Evolutionary conservation across 2,888 invertebrate species (phyloP).

Genomic region (Hirtodrosophila duncani): DNA sequence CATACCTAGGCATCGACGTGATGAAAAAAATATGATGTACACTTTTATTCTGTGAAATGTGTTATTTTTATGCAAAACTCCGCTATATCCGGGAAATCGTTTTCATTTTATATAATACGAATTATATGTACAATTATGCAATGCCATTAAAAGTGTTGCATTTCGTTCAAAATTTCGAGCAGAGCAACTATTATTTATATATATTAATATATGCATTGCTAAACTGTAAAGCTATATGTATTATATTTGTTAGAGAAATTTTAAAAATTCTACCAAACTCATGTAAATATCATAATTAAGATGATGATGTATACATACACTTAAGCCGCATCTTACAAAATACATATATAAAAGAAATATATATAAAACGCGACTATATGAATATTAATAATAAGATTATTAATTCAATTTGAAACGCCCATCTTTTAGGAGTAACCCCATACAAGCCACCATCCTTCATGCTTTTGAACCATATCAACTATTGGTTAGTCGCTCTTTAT

Average conservation of each 20-base stretch:
- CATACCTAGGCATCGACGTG: too few species aligned
- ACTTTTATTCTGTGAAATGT: constrained; percentile 19
- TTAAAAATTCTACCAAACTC: constrained; percentile 56
- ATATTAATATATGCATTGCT: constrained; percentile 31
- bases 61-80: constrained; percentile 25
- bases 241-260: constrained; percentile 67
- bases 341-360: constrained; percentile 47
- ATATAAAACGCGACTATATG: constrained; percentile 34
- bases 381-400: constrained; percentile 6
- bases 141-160: constrained; percentile 29
- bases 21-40: too few species aligned
- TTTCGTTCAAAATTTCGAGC: constrained; percentile 42
- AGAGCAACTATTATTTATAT: constrained; percentile 35
- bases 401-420: not conserved
- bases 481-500: too few species aligned
- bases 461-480: too few species aligned
- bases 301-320: constrained; percentile 55
- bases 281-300: constrained; percentile 60
- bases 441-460: too few species aligned
- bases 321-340: too few species aligned
- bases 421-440: too few species aligned
- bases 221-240: constrained; percentile 22
- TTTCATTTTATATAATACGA: constrained; percentile 10
- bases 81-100: not conserved
- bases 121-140: constrained; percentile 9